Evolutionary conservation across 30 jellyfish, hydroid and myxozoan genomes (phyloP).

Genomic region (Hydra vulgaris): DNA sequence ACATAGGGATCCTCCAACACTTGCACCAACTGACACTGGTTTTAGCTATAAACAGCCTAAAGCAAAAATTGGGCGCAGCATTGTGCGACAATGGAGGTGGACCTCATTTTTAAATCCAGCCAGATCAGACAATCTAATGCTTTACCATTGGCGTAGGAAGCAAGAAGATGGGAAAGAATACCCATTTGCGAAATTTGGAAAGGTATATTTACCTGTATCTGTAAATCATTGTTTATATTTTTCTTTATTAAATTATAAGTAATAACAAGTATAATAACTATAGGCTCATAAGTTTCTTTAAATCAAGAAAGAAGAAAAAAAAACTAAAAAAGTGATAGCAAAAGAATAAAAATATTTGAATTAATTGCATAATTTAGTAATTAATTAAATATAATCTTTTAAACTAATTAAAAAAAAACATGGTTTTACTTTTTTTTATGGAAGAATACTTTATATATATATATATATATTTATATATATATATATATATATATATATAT

Average conservation of each 20-base stretch:
- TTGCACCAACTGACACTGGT: constrained; percentile 75
- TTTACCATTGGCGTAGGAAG: constrained; percentile 69
- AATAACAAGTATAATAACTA: no score
- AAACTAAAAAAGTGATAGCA: no score
- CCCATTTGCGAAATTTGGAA: constrained; percentile 68
- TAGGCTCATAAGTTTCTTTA: no score
- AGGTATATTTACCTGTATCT: constrained; percentile 16
- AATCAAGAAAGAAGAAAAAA: no score
- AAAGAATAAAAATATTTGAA: no score
- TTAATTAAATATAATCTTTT: no score
- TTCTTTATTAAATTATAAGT: neutral
- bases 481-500: no score
- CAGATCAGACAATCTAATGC: constrained; percentile 44
- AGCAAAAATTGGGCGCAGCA: constrained; percentile 87
- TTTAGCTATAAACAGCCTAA: constrained; percentile 67
- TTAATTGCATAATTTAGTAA: no score
- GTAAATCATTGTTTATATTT: neutral
- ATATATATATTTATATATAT: no score
- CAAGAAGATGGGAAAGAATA: constrained; percentile 68
- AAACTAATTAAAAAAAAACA: no score
- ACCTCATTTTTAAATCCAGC: constrained; percentile 62
- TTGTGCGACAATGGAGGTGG: constrained; percentile 74
- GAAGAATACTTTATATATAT: no score
- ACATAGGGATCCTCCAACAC: constrained; percentile 69
- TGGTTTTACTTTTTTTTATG: no score